Evolutionary conservation across 2,888 invertebrate species (phyloP), one percentile per base, ranked within the genome.

Genomic region (Dryocosmus kuriphilus): DNA sequence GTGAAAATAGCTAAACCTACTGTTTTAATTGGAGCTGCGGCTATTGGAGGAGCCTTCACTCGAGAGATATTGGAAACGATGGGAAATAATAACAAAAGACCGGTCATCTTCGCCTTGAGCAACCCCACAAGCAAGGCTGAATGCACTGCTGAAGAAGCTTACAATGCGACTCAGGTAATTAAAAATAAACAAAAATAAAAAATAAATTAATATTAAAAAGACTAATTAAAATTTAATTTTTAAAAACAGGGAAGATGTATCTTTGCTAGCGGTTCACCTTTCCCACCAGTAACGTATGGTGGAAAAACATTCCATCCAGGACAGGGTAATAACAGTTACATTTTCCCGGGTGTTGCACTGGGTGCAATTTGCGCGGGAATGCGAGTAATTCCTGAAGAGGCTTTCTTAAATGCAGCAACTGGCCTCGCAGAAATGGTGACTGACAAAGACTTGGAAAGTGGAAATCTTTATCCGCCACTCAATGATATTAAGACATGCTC

Each of bases 61-160:
- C 92, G 95, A 30, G 95, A 95, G 85, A 97, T 99, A 87, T 93
- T 99, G 77, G 93, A 94, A 86, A 94, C 94, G 89, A 98, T 99
- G 99, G 98, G 94, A 19, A 93, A 93, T 75, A 94, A 95, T 89
- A 98, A 98, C 92, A 94, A 95, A 30, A 93, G 94, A 76, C 99
- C 99, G 2, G 95, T 99, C 81, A 97, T 99, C 86, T 99, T 99
- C 92, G 99, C 99, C 16, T 94, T 99, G 67, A 99, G 99, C 90
- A 99, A 99, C 93, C 99, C 99, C 76, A 99, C 99, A 76, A 95
- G 95, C 92, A 98, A 98, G 93, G 98, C 99, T 0, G 99, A 99
- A 92, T 99, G 99, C 91, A 99, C 99, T n/a, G 99, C 99, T n/a
- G 97, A 98, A 91, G 94, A 98, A 87, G 99, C 99, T 5, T 99